Conservation (phyloP, 2,113 vertebrate species). For the Lagopus leucura region DNA sequence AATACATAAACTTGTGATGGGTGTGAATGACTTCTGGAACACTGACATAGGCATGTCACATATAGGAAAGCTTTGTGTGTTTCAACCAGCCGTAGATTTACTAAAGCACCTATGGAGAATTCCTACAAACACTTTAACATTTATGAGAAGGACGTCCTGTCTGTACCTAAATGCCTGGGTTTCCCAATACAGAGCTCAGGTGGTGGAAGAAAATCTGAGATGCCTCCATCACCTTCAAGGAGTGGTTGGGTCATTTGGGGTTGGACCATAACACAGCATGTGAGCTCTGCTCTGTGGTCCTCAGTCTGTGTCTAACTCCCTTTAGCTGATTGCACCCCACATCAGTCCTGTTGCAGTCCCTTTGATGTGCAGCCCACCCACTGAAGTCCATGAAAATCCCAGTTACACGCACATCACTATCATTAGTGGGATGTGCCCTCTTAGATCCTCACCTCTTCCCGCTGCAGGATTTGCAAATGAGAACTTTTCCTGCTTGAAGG, state of each 20-base stretch:
- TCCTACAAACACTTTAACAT: not conserved
- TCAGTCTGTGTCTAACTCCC: rapidly evolving
- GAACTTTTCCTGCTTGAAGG: not conserved
- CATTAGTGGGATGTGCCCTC: not conserved
- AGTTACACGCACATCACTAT: rapidly evolving
- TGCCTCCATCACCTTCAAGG: not conserved
- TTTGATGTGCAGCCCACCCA: not conserved
- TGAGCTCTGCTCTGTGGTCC: rapidly evolving
- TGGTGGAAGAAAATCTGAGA: not conserved
- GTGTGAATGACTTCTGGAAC: rapidly evolving
- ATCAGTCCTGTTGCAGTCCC: too few species aligned
- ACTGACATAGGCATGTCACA: too few species aligned
- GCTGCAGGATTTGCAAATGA: not conserved
- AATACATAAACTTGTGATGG: rapidly evolving
- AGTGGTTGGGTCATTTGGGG: not conserved
- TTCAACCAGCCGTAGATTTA: not conserved
- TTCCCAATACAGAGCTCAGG: rapidly evolving
- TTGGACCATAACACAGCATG: rapidly evolving
- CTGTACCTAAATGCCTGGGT: not conserved
- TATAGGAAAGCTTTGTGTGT: not conserved
- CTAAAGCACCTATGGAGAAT: not conserved
- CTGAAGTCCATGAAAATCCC: rapidly evolving
- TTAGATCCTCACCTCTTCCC: not conserved
- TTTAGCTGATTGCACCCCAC: not conserved
- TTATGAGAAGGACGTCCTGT: not conserved